phyloP scores from a whole-genome alignment of 2,797 vertebrate species.

The Aldrovandia affinis region DNA sequence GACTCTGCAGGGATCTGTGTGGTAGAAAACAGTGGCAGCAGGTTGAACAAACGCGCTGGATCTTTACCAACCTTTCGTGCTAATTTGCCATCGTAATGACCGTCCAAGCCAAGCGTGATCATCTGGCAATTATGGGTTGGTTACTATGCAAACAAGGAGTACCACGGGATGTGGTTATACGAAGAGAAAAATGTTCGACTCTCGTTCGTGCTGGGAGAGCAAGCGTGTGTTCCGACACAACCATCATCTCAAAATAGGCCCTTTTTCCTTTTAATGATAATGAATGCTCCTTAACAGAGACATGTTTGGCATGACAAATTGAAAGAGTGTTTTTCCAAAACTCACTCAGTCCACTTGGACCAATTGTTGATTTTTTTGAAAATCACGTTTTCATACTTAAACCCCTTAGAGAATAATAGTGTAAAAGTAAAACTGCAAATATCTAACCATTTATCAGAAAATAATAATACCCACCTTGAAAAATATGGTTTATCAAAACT shows the following conservation, averaged over 20 bases:
- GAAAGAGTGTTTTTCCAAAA: too few relatives aligned
- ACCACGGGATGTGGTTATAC: slow-evolving; percentile 72
- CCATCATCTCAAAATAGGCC: slow-evolving; percentile 50
- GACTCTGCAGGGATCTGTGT: neutral
- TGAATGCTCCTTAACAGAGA: slow-evolving; percentile 22
- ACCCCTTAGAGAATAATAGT: too few relatives aligned
- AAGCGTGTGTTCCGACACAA: slow-evolving; percentile 44
- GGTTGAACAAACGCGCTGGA: slow-evolving; percentile 39
- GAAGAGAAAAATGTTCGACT: slow-evolving; percentile 48
- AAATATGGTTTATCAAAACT: too few relatives aligned
- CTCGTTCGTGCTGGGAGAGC: neutral
- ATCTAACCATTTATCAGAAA: too few relatives aligned
- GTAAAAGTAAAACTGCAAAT: too few relatives aligned
- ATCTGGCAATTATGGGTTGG: slow-evolving; percentile 78
- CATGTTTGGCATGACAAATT: slow-evolving; percentile 27
- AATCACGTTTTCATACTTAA: too few relatives aligned
- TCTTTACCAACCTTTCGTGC: slow-evolving; percentile 57
- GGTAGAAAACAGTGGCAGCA: slow-evolving; percentile 39
- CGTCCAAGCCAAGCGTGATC: slow-evolving; percentile 71
- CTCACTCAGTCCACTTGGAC: too few relatives aligned
- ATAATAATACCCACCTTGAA: too few relatives aligned
- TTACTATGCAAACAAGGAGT: slow-evolving; percentile 74
- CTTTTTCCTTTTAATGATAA: slow-evolving; percentile 9
- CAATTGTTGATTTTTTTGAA: too few relatives aligned
- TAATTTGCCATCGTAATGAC: slow-evolving; percentile 75